phyloP scores from a whole-genome alignment of 1,140 invertebrate species.

The Rhagoletis zephyria region DNA sequence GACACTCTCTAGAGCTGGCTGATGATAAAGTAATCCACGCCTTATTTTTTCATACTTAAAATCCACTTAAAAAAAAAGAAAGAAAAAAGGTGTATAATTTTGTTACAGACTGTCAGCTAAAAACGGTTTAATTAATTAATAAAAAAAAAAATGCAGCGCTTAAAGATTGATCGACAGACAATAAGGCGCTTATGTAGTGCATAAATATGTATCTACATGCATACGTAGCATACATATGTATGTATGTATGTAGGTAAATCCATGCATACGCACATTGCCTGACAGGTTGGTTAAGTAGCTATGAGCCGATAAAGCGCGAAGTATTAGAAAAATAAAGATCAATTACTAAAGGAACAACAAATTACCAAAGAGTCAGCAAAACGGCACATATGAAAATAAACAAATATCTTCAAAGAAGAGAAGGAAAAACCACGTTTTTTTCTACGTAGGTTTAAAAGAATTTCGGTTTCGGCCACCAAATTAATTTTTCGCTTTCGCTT shows the following conservation, averaged over 20 bases:
- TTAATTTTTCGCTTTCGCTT: neutral
- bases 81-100: neutral
- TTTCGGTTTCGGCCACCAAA: too few species aligned
- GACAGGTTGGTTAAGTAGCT: neutral
- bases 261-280: too few species aligned
- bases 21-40: neutral
- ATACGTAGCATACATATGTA: too few species aligned
- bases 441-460: neutral
- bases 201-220: neutral
- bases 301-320: too few species aligned
- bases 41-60: neutral
- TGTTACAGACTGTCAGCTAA: neutral
- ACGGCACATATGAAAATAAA: neutral
- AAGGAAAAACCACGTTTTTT: neutral
- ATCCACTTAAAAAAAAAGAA: neutral
- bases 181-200: neutral
- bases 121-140: conserved; percentile 5
- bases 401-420: neutral
- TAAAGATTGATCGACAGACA: neutral
- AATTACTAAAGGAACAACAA: neutral
- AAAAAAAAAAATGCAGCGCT: neutral
- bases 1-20: neutral
- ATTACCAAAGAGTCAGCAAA: neutral
- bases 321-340: neutral
- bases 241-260: too few species aligned